Evolutionary conservation across 2,888 invertebrate genomes (phyloP), one percentile per base, ranked within the genome.

Genomic region (Physocephala rufipes): DNA sequence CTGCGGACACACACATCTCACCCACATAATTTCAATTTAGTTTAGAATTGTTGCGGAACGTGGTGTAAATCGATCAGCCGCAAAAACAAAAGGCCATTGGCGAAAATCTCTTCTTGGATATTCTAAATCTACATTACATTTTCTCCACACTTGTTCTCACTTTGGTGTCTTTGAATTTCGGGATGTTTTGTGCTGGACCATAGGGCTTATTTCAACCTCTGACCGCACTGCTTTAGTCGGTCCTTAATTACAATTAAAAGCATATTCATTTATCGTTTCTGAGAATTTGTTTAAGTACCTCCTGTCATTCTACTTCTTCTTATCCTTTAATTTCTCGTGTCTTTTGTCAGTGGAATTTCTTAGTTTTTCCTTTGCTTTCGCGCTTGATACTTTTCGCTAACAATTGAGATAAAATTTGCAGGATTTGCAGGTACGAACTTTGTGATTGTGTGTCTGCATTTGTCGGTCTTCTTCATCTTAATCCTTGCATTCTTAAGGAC

Each of bases 401-500:
- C 36, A 4, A 36, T 36, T 36, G 36, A 36, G 36, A 36, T 36
- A 4, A 7, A 36, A 36, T 36, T 36, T 55, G 15, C 26, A 3
- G 55, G 28, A 55, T 16, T 2, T 55, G 4, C 36, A 9, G 36
- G 36, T 36, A 36, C 36, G 36, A 7, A 36, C 9, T 36, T 4
- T 36, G 36, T 36, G 26, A 15, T 21, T 55, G 28, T 26, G 28
- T 26, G 26, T 55, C 3, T 55, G 26, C 55, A 26, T 55, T 55
- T 19, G 55, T 16, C 24, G 24, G 21, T 55, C 28, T 55, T 55
- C 26, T 26, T 26, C 12, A 15, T 58, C 26, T 30, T 68, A 61
- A 68, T 68, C 68, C 68, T 62, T 30, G 16, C 30, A 15, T n/a
- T 26, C 51, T 64, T 30, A 36, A 36, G 36, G n/a, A n/a, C n/a